phyloP scores from a whole-genome alignment of 2,797 vertebrate species.

The Phrynocephalus guinanensis region DNA sequence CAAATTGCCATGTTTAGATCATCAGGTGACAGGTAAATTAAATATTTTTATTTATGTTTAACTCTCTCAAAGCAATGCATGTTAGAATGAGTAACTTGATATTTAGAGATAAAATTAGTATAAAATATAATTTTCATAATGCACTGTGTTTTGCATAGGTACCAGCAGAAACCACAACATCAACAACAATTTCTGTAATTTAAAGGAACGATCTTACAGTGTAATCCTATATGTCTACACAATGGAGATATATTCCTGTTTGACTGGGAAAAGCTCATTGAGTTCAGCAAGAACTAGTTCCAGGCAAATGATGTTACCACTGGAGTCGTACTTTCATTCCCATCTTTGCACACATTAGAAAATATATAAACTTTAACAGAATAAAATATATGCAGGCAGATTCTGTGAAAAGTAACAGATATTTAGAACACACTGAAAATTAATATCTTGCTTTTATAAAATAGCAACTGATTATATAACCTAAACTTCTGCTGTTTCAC shows the following conservation, averaged over 20 bases:
- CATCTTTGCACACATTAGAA: constrained; percentile 33
- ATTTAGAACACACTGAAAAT: constrained; percentile 33
- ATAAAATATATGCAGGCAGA: constrained; percentile 47
- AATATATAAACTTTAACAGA: constrained; percentile 29
- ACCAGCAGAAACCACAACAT: constrained; percentile 43
- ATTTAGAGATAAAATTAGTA: constrained; percentile 42
- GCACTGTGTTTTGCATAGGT: background rate
- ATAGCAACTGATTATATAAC: constrained; percentile 9
- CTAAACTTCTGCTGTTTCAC: background rate
- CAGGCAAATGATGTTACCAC: background rate
- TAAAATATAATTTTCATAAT: constrained; percentile 47
- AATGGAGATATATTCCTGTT: background rate
- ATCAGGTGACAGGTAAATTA: constrained; percentile 18
- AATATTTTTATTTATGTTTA: constrained; percentile 43
- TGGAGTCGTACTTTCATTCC: background rate
- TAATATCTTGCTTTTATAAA: constrained; percentile 9
- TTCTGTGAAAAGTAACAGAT: constrained; percentile 23
- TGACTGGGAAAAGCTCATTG: background rate
- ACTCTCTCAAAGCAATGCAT: constrained; percentile 37
- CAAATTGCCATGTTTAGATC: background rate
- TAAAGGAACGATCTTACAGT: constrained; percentile 30
- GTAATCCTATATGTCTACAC: background rate
- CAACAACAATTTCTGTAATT: background rate
- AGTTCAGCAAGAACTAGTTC: background rate
- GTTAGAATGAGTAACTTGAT: constrained; percentile 55